Base-by-base conservation (phyloP, 2,113 vertebrate species). In the Chrysochloris asiatica region DNA sequence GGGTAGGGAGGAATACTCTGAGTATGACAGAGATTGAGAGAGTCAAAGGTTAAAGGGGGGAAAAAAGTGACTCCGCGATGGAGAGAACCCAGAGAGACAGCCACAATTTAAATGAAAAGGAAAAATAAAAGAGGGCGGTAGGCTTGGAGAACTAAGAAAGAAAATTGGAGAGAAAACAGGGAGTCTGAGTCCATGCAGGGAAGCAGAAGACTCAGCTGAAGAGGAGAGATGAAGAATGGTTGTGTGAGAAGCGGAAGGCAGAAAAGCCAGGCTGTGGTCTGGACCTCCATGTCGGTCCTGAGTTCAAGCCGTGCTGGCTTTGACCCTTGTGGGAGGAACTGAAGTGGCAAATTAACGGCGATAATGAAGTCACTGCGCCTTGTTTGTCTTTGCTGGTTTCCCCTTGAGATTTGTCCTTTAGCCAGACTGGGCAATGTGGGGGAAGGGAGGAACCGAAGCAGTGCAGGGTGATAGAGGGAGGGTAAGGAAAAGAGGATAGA, bases 311-410 rank as follows among this genome's bases (percentile, higher is more conserved):
- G 0, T 52, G 86, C 92, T 81, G 94, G 85, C 93, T 89, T 88
- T 94, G 94, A 96, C 95, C 96, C 90, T 94, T 94, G 80, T 84
- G 92, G 95, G 95, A 97, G 95, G 95, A 95, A 96, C 95, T 95
- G 92, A 96, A 95, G 95, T 97, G 94, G 94, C 92, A 96, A 97
- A 96, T 97, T 96, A 96, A 96, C 17, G 80, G 89, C 67, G 92
- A 90, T 96, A 97, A 96, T 96, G 95, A 97, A 97, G 96, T 96
- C 96, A 94, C 95, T 95, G 93, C 90, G 83, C 93, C 96, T 96
- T 96, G 96, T 97, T 97, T 97, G 95, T 96, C 96, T 95, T 96
- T 96, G 93, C 96, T 94, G 95, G 93, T 95, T 95, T 97, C 95
- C 95, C 94, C 93, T 90, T 94, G 96, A 96, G 94, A 94, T 95